Evolutionary conservation across 37 sponge, comb jelly and placozoan species (phyloP).

Genomic region (Spongilla lacustris): DNA sequence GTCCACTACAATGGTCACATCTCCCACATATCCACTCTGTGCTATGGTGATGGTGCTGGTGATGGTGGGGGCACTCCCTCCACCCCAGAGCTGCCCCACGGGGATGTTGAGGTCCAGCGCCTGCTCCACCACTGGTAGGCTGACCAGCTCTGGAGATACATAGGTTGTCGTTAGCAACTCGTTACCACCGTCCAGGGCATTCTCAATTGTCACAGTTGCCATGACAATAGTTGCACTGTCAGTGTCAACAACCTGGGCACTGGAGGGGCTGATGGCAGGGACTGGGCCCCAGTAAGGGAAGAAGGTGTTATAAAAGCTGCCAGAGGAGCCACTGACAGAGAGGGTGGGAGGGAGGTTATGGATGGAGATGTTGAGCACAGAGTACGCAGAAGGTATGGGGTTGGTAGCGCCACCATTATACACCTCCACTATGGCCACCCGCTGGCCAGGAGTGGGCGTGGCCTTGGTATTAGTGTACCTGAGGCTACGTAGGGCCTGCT

Average conservation of each 20-base stretch:
- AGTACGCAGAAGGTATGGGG: slow-evolving; percentile 8
- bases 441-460: slow-evolving; percentile 51
- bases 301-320: slow-evolving; percentile 43
- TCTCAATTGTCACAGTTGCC: slow-evolving; percentile 55
- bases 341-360: slow-evolving; percentile 62
- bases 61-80: slow-evolving; percentile 48
- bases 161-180: slow-evolving; percentile 74
- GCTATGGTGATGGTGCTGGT: slow-evolving; percentile 52
- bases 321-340: slow-evolving; percentile 44
- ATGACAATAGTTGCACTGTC: slow-evolving; percentile 57
- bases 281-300: slow-evolving; percentile 74
- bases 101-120: slow-evolving; percentile 49
- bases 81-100: slow-evolving; percentile 53
- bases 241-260: slow-evolving; percentile 59
- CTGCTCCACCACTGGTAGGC: slow-evolving; percentile 66
- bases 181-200: slow-evolving; percentile 46
- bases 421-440: slow-evolving; percentile 50
- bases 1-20: slow-evolving; percentile 78
- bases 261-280: slow-evolving; percentile 35
- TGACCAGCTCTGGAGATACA: slow-evolving; percentile 46
- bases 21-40: slow-evolving; percentile 57
- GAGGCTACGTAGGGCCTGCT: slow-evolving; percentile 46
- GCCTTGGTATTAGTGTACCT: slow-evolving; percentile 44
- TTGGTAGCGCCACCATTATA: slow-evolving; percentile 64
- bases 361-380: slow-evolving; percentile 48